Base-by-base conservation (phyloP, 1,140 invertebrate species). In the Lasioglossum albipes region DNA sequence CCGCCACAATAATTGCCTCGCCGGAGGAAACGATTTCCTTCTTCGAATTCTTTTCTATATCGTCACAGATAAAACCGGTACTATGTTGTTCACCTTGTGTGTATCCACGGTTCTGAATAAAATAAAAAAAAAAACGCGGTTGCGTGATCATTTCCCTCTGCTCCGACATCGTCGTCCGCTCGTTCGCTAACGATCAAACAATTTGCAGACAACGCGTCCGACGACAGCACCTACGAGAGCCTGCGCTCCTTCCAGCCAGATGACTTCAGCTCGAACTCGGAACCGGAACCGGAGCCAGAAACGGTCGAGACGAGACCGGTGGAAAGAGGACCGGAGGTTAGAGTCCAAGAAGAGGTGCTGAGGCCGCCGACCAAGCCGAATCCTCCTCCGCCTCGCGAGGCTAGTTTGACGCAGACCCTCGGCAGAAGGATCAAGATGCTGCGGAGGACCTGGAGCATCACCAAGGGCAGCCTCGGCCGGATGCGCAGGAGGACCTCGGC, bases 171-270 rank as follows among this genome's bases (percentile, higher is more conserved):
- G 36, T 36, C 36, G 36, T 36, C 36, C 36, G 36, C 36, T 36
- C 36, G 10, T 12, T 12, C 16, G 20, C 52, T 16, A 2, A 2
- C 67, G 42, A 59, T 54, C 5, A 16, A n/a, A 45, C 45, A 10
- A 68, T 75, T 80, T 74, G 22, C 70, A 93, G 93, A 93, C 64
- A 84, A 86, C 22, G 84, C 88, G 42, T 93, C 92, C 61, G 93
- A 93, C 27, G 92, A 93, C 68, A 91, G 89, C 75, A 93, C 91
- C 49, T 92, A 93, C 77, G 92, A 93, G 81, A 92, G 89, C 1
- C 80, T 93, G 1, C 85, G 86, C 64, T 90, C 89, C 16, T 89
- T 85, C 36, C 89, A 89, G 31, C 81, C 84, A 9, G 88, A 89
- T 1, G 91, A 91, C 49, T 88, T 89, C 0, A 91, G 90, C 2